These are phyloP conservation scores for Dicentrarchus labrax DNA, from an alignment of 2,113 vertebrate species.

Conservation along the genomic window DNA sequence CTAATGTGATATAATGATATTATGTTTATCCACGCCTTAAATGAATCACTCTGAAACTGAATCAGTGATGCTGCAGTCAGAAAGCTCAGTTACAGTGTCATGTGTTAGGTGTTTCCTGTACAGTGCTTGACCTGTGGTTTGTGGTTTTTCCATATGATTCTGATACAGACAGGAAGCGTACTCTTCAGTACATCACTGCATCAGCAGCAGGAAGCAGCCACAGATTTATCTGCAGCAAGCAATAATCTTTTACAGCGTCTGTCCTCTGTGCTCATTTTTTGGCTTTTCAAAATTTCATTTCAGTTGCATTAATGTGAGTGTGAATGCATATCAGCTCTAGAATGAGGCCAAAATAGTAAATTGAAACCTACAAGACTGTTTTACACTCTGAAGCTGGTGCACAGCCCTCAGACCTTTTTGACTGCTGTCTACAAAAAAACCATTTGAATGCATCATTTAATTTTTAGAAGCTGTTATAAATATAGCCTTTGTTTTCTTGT, in stretches of 20 bases:
- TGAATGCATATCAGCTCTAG: neutral
- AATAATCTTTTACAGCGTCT: neutral
- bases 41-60: neutral
- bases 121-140: neutral
- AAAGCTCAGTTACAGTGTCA: conserved; percentile 29
- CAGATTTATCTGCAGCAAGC: conserved; percentile 16
- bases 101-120: conserved; percentile 5
- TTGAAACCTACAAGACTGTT: neutral
- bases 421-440: neutral
- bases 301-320: neutral
- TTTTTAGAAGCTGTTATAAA: no score
- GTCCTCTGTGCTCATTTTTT: neutral
- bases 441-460: neutral
- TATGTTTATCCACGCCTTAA: neutral
- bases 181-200: neutral
- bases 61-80: neutral
- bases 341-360: neutral
- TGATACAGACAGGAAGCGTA: conserved; percentile 2
- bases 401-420: neutral
- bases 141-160: conserved; percentile 11
- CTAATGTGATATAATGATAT: neutral
- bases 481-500: no score
- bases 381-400: neutral
- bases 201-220: conserved; percentile 27
- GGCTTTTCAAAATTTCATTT: neutral